Evolutionary conservation across 2,888 invertebrate species (phyloP).

Genomic region (Acrobasis suavella): DNA sequence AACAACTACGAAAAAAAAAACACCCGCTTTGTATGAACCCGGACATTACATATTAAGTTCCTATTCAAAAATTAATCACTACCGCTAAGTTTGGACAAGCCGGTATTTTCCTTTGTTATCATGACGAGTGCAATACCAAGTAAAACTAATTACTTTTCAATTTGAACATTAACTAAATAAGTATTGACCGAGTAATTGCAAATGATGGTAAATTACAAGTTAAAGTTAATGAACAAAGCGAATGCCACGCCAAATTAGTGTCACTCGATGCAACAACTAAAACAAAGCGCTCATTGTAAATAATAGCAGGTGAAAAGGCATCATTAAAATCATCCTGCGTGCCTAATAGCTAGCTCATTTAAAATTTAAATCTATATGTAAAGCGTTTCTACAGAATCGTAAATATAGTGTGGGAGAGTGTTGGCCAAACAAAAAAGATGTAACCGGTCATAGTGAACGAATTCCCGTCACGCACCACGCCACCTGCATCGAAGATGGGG

Average conservation of each 20-base stretch:
- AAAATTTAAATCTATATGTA: conserved; percentile 53
- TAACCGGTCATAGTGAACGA: conserved; percentile 62
- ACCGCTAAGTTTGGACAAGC: conserved; percentile 31
- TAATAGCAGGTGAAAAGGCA: conserved; percentile 6
- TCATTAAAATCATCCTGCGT: conserved; percentile 24
- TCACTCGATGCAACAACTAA: neutral
- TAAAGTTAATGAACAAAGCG: neutral
- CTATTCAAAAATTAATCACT: conserved; percentile 36
- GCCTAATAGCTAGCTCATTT: conserved; percentile 39
- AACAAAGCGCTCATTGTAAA: neutral
- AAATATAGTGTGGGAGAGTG: conserved; percentile 48
- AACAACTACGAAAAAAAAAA: conserved; percentile 44
- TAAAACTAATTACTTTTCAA: conserved; percentile 8
- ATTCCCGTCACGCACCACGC: conserved; percentile 71
- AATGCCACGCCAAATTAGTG: neutral
- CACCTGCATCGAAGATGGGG: conserved; percentile 71
- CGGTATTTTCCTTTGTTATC: conserved; percentile 37
- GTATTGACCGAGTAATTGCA: conserved; percentile 1
- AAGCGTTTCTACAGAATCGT: conserved; percentile 49
- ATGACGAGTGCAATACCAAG: conserved; percentile 9
- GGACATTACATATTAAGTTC: conserved; percentile 37
- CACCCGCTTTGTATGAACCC: conserved; percentile 32
- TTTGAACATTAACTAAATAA: conserved; percentile 16
- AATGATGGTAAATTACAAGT: neutral
- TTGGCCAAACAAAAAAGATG: conserved; percentile 53